These are phyloP conservation scores for Mythimna vitellina DNA, from an alignment of 2,888 invertebrate genomes.

Conservation along the genomic window DNA sequence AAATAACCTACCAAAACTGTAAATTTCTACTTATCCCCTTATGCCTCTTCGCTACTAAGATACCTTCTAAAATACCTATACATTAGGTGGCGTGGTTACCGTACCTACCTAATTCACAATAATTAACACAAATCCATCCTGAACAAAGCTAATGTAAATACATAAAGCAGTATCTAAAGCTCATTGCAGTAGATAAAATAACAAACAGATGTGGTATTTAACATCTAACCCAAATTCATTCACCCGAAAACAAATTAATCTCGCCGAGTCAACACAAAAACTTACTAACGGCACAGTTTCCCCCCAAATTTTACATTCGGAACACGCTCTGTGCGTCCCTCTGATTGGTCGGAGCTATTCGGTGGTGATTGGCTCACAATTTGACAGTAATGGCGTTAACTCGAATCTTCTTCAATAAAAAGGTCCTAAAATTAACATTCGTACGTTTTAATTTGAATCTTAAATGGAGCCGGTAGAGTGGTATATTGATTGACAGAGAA, in stretches of 20 bases:
- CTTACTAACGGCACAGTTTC: constrained; percentile 85
- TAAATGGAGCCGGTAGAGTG: constrained; percentile 20
- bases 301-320: constrained; percentile 87
- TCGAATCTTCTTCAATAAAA: constrained; percentile 65
- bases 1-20: neutral
- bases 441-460: constrained; percentile 42
- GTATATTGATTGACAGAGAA: constrained; percentile 22
- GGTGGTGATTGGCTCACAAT: constrained; percentile 87
- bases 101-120: neutral
- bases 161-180: constrained; percentile 11
- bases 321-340: constrained; percentile 78
- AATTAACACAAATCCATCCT: neutral
- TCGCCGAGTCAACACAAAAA: constrained; percentile 76
- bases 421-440: constrained; percentile 53
- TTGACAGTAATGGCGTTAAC: constrained; percentile 90
- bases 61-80: no score
- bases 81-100: neutral
- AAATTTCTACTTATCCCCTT: neutral
- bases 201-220: constrained; percentile 54
- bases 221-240: constrained; percentile 65
- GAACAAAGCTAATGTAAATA: neutral
- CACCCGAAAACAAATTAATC: constrained; percentile 74
- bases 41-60: neutral
- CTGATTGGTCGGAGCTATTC: constrained; percentile 83
- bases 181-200: constrained; percentile 27